Evolutionary conservation across 2,797 vertebrate species (phyloP).

Genomic region (Myotis myotis): DNA sequence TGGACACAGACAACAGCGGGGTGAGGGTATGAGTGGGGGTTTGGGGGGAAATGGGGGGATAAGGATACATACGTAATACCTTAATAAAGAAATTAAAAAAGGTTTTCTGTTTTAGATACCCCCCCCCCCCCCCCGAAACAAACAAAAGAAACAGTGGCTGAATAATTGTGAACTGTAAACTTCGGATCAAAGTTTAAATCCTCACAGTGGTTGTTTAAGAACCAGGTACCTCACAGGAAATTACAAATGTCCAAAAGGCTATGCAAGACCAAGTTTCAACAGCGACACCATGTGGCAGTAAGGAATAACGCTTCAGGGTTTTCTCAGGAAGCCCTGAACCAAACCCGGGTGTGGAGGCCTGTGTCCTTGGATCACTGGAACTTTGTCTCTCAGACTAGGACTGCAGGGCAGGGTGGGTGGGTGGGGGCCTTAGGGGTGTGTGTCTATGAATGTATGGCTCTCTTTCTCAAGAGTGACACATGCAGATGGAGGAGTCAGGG

Average conservation of each 20-base stretch:
- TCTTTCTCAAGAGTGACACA: background rate
- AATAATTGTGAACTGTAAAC: background rate
- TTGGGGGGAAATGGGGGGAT: too few species aligned
- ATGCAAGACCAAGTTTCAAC: slow-evolving; percentile 40
- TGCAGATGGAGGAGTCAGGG: background rate
- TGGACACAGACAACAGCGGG: too few species aligned
- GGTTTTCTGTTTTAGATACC: too few species aligned
- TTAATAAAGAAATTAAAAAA: too few species aligned
- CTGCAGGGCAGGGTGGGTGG: background rate
- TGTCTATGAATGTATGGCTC: background rate
- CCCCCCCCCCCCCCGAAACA: too few species aligned
- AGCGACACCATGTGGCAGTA: slow-evolving; percentile 26
- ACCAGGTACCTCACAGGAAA: background rate
- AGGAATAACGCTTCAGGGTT: background rate
- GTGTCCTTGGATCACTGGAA: background rate
- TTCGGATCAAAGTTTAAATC: slow-evolving; percentile 15
- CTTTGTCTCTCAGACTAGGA: background rate
- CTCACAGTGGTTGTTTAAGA: background rate
- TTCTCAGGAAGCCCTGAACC: background rate
- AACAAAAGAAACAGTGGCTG: background rate
- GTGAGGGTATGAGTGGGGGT: too few species aligned
- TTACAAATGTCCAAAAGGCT: background rate
- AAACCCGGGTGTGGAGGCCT: background rate
- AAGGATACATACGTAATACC: too few species aligned
- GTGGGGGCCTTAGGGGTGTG: background rate